Evolutionary conservation across 2,113 vertebrate species (phyloP).

Genomic region (Hystrix brachyura): DNA sequence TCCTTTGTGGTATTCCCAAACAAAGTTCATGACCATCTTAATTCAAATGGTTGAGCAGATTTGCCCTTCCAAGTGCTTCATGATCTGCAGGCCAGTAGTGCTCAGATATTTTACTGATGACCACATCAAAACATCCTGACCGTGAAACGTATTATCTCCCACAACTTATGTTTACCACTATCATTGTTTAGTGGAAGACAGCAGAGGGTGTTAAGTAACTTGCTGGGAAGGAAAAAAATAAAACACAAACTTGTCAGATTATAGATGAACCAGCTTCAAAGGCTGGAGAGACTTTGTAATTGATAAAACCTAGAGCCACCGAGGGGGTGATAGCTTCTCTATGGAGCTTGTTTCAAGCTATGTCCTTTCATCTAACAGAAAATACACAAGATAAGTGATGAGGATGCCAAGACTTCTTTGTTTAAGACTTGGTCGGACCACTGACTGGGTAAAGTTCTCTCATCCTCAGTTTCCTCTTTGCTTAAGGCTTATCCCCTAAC

Average conservation of each 20-base stretch:
- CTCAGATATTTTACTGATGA: background rate
- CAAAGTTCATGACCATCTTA: background rate
- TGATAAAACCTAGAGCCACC: background rate
- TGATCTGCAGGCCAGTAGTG: background rate
- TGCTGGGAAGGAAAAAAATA: background rate
- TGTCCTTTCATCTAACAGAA: background rate
- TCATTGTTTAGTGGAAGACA: background rate
- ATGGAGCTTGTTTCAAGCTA: background rate
- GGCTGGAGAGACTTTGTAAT: background rate
- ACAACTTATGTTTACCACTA: background rate
- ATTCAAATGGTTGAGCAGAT: background rate
- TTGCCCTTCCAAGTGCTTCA: background rate
- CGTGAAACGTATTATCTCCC: background rate
- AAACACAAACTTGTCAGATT: background rate
- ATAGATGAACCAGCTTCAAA: background rate
- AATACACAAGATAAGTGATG: background rate
- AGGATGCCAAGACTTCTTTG: background rate
- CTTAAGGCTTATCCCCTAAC: background rate
- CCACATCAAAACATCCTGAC: background rate
- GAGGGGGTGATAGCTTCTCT: background rate
- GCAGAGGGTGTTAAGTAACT: background rate
- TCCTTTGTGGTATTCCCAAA: background rate
- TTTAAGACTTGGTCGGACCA: background rate
- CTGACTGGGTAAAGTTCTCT: background rate
- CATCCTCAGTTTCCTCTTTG: background rate